These are phyloP conservation scores for Caenorhabditis imperialis DNA, from an alignment of 2,888 invertebrate species.

Conservation along the genomic window DNA sequence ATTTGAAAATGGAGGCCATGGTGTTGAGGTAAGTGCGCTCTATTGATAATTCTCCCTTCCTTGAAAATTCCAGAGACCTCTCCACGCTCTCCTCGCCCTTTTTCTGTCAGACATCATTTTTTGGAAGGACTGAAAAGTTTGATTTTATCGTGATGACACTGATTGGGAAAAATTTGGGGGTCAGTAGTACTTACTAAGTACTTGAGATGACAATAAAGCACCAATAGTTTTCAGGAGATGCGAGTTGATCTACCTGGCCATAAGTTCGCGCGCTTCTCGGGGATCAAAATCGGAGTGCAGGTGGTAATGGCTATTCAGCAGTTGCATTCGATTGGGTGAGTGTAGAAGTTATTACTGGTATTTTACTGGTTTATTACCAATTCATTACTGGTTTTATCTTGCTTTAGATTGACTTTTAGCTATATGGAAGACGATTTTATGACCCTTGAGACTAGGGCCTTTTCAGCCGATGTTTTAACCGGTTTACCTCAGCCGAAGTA, in stretches of 20 bases:
- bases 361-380: too few species aligned
- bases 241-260: conserved; percentile 20
- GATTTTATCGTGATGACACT: conserved; percentile 70
- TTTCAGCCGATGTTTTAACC: too few species aligned
- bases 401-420: too few species aligned
- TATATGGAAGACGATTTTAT: too few species aligned
- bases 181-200: conserved; percentile 3
- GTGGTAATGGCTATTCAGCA: conserved; percentile 68
- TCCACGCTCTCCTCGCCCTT: conserved; percentile 25
- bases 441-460: too few species aligned
- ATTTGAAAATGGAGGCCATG: conserved; percentile 47
- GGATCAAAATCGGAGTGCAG: conserved; percentile 61
- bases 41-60: not conserved
- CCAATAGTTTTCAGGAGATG: conserved; percentile 9
- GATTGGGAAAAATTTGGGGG: conserved; percentile 58
- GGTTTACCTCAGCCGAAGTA: too few species aligned
- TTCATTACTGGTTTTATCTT: too few species aligned
- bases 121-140: conserved; percentile 46
- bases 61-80: conserved; percentile 16
- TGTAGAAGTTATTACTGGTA: not conserved
- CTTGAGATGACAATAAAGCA: not conserved
- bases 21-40: conserved; percentile 38
- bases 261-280: conserved; percentile 56
- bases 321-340: conserved; percentile 49
- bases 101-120: conserved; percentile 38